Percentiles rank a stretch among this genome's conserved stretches.
Evolutionary conservation across 2,888 invertebrate species (phyloP).

Genomic region (Coremacera marginata): DNA sequence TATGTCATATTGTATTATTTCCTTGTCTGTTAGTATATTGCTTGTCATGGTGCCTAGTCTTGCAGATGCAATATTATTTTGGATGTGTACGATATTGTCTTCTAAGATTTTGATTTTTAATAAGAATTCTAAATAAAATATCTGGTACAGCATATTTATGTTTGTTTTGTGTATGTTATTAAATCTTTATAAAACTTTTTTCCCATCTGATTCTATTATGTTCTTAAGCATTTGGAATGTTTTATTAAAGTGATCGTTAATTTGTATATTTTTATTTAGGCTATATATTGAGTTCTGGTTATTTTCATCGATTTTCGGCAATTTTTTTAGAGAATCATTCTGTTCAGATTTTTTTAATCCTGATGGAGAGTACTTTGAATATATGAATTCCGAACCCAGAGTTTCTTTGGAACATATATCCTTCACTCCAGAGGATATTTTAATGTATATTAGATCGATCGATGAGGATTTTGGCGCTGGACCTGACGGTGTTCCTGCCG

Average conservation of each 20-base stretch:
- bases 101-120: slow-evolving; percentile 5
- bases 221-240: slow-evolving; percentile 34
- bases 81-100: neutral
- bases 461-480: no score
- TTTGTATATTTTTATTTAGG: slow-evolving; percentile 42
- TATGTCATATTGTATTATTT: slow-evolving; percentile 3
- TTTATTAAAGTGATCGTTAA: slow-evolving; percentile 43
- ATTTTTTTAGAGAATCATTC: no score
- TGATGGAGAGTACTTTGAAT: no score
- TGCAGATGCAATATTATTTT: neutral
- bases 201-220: slow-evolving; percentile 21
- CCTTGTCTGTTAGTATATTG: slow-evolving; percentile 3
- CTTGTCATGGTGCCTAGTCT: neutral
- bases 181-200: neutral
- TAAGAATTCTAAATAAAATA: neutral
- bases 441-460: no score
- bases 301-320: slow-evolving; percentile 34
- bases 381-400: no score
- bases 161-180: neutral
- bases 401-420: no score
- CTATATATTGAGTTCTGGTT: slow-evolving; percentile 33
- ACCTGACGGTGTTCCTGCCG: no score
- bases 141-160: neutral
- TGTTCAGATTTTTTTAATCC: neutral
- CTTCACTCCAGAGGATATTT: no score